Conservation (phyloP, 2,797 vertebrate species). For the Lates japonicus region DNA sequence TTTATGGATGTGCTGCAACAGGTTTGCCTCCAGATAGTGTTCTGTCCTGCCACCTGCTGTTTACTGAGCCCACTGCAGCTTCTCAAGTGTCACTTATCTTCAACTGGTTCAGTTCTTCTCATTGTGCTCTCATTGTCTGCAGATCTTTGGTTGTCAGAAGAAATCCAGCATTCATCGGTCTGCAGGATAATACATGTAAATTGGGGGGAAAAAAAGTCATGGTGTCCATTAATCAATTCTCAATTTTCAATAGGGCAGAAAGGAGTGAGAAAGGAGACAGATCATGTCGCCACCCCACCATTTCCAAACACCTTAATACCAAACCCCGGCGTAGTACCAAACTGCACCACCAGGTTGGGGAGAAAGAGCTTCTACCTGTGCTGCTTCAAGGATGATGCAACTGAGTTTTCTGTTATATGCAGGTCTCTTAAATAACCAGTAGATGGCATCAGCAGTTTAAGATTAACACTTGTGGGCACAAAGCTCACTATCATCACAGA, state of each 20-base stretch:
- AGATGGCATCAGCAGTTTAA: constrained; percentile 81
- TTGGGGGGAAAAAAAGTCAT: neutral
- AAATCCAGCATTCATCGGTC: constrained; percentile 39
- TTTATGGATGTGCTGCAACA: constrained; percentile 64
- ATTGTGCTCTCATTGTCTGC: constrained; percentile 20
- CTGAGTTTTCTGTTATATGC: constrained; percentile 49
- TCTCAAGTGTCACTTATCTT: neutral
- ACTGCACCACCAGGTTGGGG: constrained; percentile 22
- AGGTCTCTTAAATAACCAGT: constrained; percentile 72
- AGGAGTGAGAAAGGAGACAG: neutral
- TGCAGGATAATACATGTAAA: constrained; percentile 21
- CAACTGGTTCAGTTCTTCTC: neutral
- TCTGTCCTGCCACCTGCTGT: constrained; percentile 76
- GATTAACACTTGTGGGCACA: constrained; percentile 51
- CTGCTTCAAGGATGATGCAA: constrained; percentile 69
- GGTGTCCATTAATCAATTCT: constrained; percentile 18
- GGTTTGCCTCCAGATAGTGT: constrained; percentile 51
- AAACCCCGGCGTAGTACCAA: constrained; percentile 11
- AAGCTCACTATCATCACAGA: constrained; percentile 19
- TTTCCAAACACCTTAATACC: neutral
- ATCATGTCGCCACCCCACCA: neutral
- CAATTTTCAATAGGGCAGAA: neutral
- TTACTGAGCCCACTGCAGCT: constrained; percentile 44
- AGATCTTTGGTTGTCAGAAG: constrained; percentile 42
- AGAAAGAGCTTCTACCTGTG: constrained; percentile 17